phyloP scores from a whole-genome alignment of 2,888 invertebrate genomes.

The Alitta virens region DNA sequence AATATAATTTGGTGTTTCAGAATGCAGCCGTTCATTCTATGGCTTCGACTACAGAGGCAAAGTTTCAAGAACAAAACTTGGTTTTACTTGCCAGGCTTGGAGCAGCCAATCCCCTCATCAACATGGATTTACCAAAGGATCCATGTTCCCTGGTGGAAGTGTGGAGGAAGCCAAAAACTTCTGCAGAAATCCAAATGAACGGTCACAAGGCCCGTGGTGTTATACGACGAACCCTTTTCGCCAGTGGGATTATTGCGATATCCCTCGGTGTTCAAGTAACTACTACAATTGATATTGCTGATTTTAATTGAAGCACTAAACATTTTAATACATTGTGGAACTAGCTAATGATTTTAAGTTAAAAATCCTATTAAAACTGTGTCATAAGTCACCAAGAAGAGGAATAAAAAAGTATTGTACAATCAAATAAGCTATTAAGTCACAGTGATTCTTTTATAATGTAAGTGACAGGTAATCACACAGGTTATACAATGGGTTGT shows the following conservation, averaged over 20 bases:
- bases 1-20: too few species aligned
- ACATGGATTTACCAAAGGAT: background rate
- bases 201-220: conserved; percentile 2
- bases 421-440: too few species aligned
- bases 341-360: too few species aligned
- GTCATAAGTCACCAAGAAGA: too few species aligned
- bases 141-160: conserved; percentile 5
- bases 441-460: too few species aligned
- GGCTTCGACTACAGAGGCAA: conserved; percentile 6
- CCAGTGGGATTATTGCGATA: background rate
- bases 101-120: background rate
- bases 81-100: conserved; percentile 1
- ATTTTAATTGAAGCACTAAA: too few species aligned
- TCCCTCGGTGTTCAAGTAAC: conserved; percentile 6
- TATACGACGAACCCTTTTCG: conserved; percentile 2
- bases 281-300: background rate
- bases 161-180: conserved; percentile 1
- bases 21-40: background rate
- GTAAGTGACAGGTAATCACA: too few species aligned
- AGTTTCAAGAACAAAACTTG: background rate
- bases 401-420: too few species aligned
- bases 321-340: too few species aligned
- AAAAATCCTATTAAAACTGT: too few species aligned
- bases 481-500: too few species aligned
- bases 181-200: conserved; percentile 4